phyloP scores from a whole-genome alignment of 2,113 vertebrate species.

The Egretta garzetta region DNA sequence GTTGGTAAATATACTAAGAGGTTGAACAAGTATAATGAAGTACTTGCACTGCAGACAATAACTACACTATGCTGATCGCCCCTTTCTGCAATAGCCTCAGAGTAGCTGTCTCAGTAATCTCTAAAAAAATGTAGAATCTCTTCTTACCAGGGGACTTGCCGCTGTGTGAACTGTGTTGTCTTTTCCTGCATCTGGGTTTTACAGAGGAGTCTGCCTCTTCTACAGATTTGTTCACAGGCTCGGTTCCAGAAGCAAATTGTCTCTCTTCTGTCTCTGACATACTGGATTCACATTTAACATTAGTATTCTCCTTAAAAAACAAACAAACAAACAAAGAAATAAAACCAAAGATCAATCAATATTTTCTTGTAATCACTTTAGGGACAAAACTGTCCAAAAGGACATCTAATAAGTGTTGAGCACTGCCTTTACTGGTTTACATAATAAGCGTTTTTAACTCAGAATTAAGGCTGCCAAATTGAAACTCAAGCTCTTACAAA shows the following conservation, averaged over 20 bases:
- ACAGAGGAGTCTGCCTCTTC: slow-evolving; percentile 34
- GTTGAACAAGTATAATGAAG: not conserved
- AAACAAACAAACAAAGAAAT: not conserved
- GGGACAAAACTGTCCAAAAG: not conserved
- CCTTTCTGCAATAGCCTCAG: not conserved
- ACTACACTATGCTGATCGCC: not conserved
- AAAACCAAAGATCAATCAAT: slow-evolving; percentile 22
- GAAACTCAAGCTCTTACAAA: not conserved
- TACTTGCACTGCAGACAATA: not conserved
- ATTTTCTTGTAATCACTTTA: not conserved
- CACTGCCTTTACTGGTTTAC: not conserved
- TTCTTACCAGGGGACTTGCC: slow-evolving; percentile 63
- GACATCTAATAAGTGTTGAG: not conserved
- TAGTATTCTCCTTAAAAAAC: slow-evolving; percentile 17
- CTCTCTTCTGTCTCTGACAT: slow-evolving; percentile 40
- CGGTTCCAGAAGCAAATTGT: slow-evolving; percentile 47
- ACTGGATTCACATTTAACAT: not conserved
- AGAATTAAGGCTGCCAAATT: not conserved
- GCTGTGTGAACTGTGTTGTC: slow-evolving; percentile 35
- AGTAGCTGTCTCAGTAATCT: not conserved
- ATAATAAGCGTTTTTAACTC: not conserved
- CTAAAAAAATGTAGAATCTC: not conserved
- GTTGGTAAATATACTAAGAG: not conserved
- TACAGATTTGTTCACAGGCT: slow-evolving; percentile 4
- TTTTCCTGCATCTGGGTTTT: slow-evolving; percentile 51